phyloP scores from a whole-genome alignment of 2,113 vertebrate species.

The Pituophis catenifer region DNA sequence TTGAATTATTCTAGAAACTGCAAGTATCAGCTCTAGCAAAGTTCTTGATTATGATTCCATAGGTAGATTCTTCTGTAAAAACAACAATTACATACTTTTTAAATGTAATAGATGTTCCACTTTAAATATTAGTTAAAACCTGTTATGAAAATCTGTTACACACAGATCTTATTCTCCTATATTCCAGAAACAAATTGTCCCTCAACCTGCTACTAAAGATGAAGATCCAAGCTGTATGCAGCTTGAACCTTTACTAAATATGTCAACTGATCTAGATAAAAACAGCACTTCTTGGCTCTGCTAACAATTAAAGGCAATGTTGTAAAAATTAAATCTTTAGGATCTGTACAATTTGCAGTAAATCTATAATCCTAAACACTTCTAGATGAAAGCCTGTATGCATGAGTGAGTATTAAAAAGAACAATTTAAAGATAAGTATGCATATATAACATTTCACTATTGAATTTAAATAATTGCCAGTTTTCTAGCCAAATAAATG shows the following conservation, averaged over 20 bases:
- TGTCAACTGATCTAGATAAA: neutral
- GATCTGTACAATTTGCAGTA: neutral
- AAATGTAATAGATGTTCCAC: neutral
- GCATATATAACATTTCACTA: neutral
- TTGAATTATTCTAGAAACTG: neutral
- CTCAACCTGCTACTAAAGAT: slow-evolving; percentile 6
- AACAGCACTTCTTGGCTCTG: slow-evolving; percentile 1
- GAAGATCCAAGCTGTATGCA: slow-evolving; percentile 2
- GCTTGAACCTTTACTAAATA: slow-evolving; percentile 15
- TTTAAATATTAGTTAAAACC: neutral
- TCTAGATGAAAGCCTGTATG: neutral
- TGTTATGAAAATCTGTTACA: neutral
- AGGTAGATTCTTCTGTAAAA: neutral
- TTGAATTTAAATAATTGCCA: neutral
- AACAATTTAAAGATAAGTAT: neutral
- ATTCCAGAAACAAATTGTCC: slow-evolving; percentile 23
- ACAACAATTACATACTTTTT: slow-evolving; percentile 13
- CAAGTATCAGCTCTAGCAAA: neutral
- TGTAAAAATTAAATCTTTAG: neutral
- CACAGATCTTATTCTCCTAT: neutral
- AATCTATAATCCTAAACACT: neutral
- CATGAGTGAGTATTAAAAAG: neutral
- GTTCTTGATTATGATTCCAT: neutral
- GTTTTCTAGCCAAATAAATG: neutral
- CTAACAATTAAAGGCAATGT: neutral